These are phyloP conservation scores for Bombus cullumanus DNA, from an alignment of 1,140 invertebrate genomes.

Conservation along the genomic window DNA sequence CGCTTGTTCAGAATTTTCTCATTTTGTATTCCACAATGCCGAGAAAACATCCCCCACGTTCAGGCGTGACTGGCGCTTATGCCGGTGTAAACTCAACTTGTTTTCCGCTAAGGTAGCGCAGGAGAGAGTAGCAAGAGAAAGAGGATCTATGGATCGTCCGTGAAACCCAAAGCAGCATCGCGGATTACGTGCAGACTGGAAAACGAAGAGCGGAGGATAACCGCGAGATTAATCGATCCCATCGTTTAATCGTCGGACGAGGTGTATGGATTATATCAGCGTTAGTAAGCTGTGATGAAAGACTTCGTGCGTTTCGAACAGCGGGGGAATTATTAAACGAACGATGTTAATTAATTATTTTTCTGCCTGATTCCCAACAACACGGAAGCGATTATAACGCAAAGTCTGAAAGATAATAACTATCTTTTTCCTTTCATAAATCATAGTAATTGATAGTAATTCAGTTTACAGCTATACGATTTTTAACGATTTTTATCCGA, in stretches of 20 bases:
- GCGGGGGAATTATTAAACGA: slow-evolving; percentile 26
- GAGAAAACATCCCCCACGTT: slow-evolving; percentile 59
- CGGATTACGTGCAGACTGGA: slow-evolving; percentile 60
- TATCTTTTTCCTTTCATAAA: not conserved
- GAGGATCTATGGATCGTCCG: slow-evolving; percentile 55
- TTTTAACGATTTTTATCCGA: not conserved
- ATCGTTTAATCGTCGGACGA: slow-evolving; percentile 53
- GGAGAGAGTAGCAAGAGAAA: slow-evolving; percentile 31
- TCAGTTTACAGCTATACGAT: not conserved
- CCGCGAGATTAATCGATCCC: slow-evolving; percentile 63
- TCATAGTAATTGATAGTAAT: not conserved
- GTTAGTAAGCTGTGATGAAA: slow-evolving; percentile 27
- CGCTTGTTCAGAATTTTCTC: slow-evolving; percentile 40
- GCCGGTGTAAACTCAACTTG: slow-evolving; percentile 60
- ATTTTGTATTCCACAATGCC: slow-evolving; percentile 28
- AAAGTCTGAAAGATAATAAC: not conserved
- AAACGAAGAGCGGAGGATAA: slow-evolving; percentile 55
- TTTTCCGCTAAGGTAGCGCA: slow-evolving; percentile 41
- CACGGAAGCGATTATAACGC: not conserved
- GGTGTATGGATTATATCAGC: slow-evolving; percentile 39
- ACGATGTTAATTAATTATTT: slow-evolving; percentile 35
- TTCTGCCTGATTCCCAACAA: not conserved
- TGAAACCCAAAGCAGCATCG: slow-evolving; percentile 58
- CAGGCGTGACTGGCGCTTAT: slow-evolving; percentile 64
- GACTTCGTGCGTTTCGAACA: slow-evolving; percentile 11